Evolutionary conservation across 2,888 invertebrate species (phyloP).

Genomic region (Clostera curtula): DNA sequence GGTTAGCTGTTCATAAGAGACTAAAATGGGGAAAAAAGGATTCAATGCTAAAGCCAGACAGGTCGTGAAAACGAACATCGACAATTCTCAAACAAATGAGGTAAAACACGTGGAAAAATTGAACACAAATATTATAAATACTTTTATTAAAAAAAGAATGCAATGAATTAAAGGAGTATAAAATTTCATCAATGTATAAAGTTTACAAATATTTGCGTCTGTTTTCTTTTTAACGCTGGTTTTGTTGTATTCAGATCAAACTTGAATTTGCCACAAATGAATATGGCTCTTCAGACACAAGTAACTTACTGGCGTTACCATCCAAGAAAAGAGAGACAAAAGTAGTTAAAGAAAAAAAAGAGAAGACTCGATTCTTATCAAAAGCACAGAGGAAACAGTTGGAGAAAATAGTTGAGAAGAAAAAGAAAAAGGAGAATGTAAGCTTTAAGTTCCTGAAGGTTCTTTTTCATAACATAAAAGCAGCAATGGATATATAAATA

Average conservation of each 20-base stretch:
- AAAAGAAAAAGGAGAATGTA: slow-evolving; percentile 93
- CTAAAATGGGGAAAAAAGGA: slow-evolving; percentile 80
- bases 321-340: slow-evolving; percentile 87
- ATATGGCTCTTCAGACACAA: slow-evolving; percentile 77
- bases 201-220: too few species aligned
- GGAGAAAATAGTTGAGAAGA: slow-evolving; percentile 90
- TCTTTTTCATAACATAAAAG: background rate
- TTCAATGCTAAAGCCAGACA: slow-evolving; percentile 86
- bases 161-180: too few species aligned
- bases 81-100: slow-evolving; percentile 80
- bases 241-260: slow-evolving; percentile 71
- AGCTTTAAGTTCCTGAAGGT: slow-evolving; percentile 29
- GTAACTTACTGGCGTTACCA: slow-evolving; percentile 88
- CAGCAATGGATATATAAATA: background rate
- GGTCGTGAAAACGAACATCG: slow-evolving; percentile 80
- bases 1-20: background rate
- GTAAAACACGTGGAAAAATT: slow-evolving; percentile 69
- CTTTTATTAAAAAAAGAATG: too few species aligned
- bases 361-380: slow-evolving; percentile 81
- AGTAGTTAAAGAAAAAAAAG: slow-evolving; percentile 71
- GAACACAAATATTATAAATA: too few species aligned
- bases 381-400: slow-evolving; percentile 91
- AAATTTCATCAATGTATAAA: too few species aligned
- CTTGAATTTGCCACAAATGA: slow-evolving; percentile 77
- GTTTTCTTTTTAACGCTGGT: slow-evolving; percentile 3